Evolutionary conservation across 2,113 vertebrate species (phyloP).

Genomic region (Cettia cetti): DNA sequence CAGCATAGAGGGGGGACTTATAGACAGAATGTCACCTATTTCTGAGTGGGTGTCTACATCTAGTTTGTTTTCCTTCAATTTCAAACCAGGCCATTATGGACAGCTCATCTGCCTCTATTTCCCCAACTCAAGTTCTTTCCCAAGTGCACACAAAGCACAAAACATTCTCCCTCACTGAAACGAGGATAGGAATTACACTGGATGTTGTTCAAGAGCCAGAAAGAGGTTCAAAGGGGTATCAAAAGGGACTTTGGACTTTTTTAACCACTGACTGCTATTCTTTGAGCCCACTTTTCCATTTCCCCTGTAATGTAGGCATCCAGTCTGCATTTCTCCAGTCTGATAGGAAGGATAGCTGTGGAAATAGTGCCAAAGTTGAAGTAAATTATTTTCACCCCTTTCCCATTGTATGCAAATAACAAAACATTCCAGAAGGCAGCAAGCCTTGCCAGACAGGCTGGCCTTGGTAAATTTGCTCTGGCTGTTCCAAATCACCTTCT

Average conservation of each 20-base stretch:
- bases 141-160: background rate
- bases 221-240: background rate
- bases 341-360: background rate
- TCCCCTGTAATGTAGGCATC: background rate
- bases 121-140: background rate
- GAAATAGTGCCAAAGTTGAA: background rate
- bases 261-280: background rate
- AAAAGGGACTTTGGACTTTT: background rate
- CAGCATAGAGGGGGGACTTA: background rate
- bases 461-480: background rate
- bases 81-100: background rate
- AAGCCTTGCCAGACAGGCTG: background rate
- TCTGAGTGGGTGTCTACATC: background rate
- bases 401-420: background rate
- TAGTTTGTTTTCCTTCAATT: background rate
- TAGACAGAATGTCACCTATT: background rate
- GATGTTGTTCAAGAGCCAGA: background rate
- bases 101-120: background rate
- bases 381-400: background rate
- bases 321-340: background rate
- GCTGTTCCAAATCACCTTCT: background rate
- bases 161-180: background rate
- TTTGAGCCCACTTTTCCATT: background rate
- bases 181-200: background rate
- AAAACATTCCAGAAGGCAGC: background rate